Percentiles rank a stretch among this genome's conserved stretches.
These are phyloP conservation scores for Istiophorus platypterus DNA, from an alignment of 2,113 vertebrate genomes.

Conservation along the genomic window DNA sequence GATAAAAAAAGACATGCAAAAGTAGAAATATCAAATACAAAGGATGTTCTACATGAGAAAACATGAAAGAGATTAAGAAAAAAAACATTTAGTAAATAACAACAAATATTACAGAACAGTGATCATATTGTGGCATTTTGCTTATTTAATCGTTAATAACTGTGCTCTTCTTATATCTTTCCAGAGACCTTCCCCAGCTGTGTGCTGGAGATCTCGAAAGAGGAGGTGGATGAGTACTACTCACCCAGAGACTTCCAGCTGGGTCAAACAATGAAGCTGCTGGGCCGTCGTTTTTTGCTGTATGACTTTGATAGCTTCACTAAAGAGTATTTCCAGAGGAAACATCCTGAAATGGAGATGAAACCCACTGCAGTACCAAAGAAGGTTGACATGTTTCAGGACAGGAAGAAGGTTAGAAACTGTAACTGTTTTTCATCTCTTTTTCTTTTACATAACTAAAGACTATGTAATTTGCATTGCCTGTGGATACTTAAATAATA, in stretches of 20 bases:
- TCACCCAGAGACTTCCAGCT: slow-evolving; percentile 91
- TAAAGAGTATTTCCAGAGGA: slow-evolving; percentile 85
- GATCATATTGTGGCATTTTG: background rate
- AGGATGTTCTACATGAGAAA: background rate
- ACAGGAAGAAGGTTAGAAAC: slow-evolving; percentile 64
- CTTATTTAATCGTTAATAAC: background rate
- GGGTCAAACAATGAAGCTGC: slow-evolving; percentile 86
- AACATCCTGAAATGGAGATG: slow-evolving; percentile 86
- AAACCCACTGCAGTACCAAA: slow-evolving; percentile 79
- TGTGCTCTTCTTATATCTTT: background rate
- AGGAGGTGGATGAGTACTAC: slow-evolving; percentile 93
- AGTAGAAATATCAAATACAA: background rate
- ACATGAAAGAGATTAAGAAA: background rate
- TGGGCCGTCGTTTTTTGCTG: slow-evolving; percentile 91
- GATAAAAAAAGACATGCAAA: background rate
- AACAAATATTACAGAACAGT: background rate
- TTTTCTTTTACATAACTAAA: background rate
- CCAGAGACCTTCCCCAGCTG: slow-evolving; percentile 90
- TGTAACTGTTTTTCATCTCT: background rate
- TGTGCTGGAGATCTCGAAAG: slow-evolving; percentile 89
- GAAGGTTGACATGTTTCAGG: slow-evolving; percentile 23
- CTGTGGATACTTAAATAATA: too few species aligned
- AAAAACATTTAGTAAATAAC: background rate
- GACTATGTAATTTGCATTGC: background rate
- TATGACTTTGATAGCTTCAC: slow-evolving; percentile 93